Base-by-base conservation (phyloP, 2,888 invertebrate genomes). In the Muscina levida region DNA sequence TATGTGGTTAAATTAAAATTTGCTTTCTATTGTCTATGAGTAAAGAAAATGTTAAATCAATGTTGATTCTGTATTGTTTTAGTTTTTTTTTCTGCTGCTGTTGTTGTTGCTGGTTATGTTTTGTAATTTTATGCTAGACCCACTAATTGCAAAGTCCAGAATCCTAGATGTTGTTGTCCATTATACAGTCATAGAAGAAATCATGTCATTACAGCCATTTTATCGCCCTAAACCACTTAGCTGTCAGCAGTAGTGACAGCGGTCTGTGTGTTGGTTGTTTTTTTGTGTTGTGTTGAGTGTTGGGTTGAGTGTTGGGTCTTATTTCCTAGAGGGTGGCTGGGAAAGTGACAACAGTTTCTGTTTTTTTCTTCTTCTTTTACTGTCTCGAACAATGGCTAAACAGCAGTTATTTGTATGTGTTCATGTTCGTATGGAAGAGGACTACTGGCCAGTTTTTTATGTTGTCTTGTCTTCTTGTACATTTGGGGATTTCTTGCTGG, bases 171-270 rank as follows among this genome's bases (percentile, higher is more conserved):
- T 59, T 42, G 65, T 37, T 66, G 37, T 74, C 31, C 26, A 24
- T 39, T 53, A 31, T 31, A 19, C 46, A 53, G 39, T 68, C 53
- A 80, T 66, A 72, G 71, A 31, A 31, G 31, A 51, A 72, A 78
- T 75, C 81, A 72, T 81, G 77, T 81, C 81, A 78, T 81, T 78
- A 78, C 74, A 74, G 84, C 84, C 82, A 85, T 86, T 88, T 87
- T 81, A 88, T 86, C 86, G 88, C 88, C 88, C 85, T 87, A 87
- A 88, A 88, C 87, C 89, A 88, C 88, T 88, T 88, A 87, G 84
- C 87, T 88, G 88, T 87, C 88, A 88, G 87, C 85, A 85, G 79
- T 84, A 88, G 84, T 88, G 88, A 88, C 88, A 88, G 87, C 89
- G 88, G 88, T 88, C 86, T 62, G 76, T 79, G 88, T 88, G 88